Evolutionary conservation across 2,888 invertebrate genomes (phyloP), one percentile per base, ranked within the genome.

Genomic region (Gryllus longicercus): DNA sequence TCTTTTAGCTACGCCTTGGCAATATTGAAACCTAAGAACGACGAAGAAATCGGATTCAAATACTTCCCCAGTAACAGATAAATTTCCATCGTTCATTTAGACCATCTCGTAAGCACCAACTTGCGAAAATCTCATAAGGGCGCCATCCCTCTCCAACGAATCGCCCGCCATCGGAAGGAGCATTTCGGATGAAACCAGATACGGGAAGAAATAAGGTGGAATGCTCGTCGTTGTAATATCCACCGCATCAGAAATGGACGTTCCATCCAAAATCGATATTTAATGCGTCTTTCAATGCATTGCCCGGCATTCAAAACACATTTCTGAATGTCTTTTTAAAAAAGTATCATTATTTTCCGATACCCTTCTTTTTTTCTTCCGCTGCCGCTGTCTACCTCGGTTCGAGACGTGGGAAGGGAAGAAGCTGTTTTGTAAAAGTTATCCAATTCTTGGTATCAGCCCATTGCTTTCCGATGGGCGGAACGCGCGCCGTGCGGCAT

Each of bases 331-430:
- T 16, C 63, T 79, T 51, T 63, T 76, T 79, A 51, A 51, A 51
- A 49, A 49, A 49, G 77, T 77, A 49, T 77, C 49, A 50, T 76
- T 76, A 79, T 79, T 76, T 76, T 50, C 51, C 51, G 76, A 51
- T 78, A 78, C n/a, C 50, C 51, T 11, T 76, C 38, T 23, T 78
- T 74, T n/a, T 38, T 77, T 76, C 63, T 38, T 77, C 51, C 76
- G 50, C 76, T 79, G 76, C 49, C 63, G 23, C 76, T 63, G 50
- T 76, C 76, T n/a, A 49, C 38, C 74, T 75, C 50, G 49, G 76
- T 79, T 50, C 63, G n/a, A 16, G 14, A 63, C 14, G 63, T 18
- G n/a, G 63, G 63, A 1, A n/a, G 8, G n/a, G 63, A 63, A 63
- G 63, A 63, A 63, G 63, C 63, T 63, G 63, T 63, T 63, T 63